phyloP scores from a whole-genome alignment of 1,140 invertebrate genomes.

The Bombus superbus region DNA sequence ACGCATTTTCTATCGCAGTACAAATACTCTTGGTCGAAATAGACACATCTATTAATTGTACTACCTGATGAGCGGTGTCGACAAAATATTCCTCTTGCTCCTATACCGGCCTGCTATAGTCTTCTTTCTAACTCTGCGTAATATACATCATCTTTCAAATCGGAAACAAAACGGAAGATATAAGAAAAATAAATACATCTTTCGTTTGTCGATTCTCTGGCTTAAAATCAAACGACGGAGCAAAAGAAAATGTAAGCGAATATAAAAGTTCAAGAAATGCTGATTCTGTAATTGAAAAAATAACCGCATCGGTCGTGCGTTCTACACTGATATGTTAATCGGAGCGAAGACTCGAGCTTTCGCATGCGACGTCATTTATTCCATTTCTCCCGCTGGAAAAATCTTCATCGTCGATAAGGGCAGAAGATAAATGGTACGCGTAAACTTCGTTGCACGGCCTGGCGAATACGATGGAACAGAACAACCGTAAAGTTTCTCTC shows the following conservation, averaged over 20 bases:
- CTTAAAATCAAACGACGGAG: neutral
- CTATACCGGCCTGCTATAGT: too few species aligned
- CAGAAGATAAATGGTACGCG: neutral
- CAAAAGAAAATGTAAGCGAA: neutral
- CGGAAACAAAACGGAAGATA: too few species aligned
- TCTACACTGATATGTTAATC: slow-evolving; percentile 23
- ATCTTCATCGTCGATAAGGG: neutral
- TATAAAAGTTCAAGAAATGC: neutral
- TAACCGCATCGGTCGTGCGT: neutral
- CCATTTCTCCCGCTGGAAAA: neutral
- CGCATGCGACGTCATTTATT: neutral
- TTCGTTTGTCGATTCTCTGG: too few species aligned
- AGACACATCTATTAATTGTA: too few species aligned
- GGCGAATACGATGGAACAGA: neutral
- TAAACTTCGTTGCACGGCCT: neutral
- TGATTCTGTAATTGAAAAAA: too few species aligned
- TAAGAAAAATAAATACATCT: too few species aligned
- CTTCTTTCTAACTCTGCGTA: too few species aligned
- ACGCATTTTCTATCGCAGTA: too few species aligned
- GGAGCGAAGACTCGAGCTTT: neutral
- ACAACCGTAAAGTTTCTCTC: neutral
- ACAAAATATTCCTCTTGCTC: too few species aligned
- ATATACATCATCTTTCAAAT: too few species aligned
- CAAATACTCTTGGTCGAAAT: too few species aligned
- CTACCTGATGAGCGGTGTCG: too few species aligned